These are phyloP conservation scores for Arbacia lixula DNA, from an alignment of 53 echinoderm and acorn worm genomes.

Conservation along the genomic window DNA sequence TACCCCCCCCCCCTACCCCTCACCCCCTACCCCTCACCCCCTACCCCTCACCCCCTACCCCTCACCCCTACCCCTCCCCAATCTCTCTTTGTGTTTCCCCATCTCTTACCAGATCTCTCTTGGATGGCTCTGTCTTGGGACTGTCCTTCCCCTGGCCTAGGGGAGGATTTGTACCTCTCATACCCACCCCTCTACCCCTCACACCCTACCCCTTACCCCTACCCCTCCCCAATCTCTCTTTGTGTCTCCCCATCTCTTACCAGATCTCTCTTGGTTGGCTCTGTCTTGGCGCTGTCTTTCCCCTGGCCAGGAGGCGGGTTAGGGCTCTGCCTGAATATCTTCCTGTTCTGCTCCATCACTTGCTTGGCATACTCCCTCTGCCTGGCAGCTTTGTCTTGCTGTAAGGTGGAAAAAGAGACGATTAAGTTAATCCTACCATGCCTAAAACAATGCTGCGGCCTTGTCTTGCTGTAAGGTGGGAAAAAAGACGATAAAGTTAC, in stretches of 20 bases:
- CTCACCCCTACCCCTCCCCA: no score
- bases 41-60: no score
- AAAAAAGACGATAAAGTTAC: background rate
- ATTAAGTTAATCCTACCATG: background rate
- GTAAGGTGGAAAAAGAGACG: background rate
- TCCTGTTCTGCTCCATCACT: constrained; percentile 90
- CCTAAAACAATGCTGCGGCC: no score
- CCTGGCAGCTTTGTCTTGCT: constrained; percentile 87
- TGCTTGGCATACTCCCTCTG: constrained; percentile 85
- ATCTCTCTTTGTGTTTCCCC: no score
- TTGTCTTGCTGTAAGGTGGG: constrained; percentile 80
- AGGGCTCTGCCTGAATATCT: constrained; percentile 55
- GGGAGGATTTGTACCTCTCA: no score
- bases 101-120: no score
- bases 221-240: constrained; percentile 71
- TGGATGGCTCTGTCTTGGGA: no score
- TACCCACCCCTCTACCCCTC: no score
- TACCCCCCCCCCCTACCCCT: no score
- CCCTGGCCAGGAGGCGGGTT: constrained; percentile 15
- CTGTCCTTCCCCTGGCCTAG: no score
- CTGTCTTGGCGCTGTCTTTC: constrained; percentile 54
- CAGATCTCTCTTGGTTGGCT: constrained; percentile 73
- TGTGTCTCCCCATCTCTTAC: constrained; percentile 70
- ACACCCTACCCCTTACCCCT: constrained; percentile 79
- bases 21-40: no score